Percentiles rank a stretch among this genome's conserved stretches.
Evolutionary conservation across 2,888 invertebrate genomes (phyloP).

Genomic region (Mayetiola destructor): DNA sequence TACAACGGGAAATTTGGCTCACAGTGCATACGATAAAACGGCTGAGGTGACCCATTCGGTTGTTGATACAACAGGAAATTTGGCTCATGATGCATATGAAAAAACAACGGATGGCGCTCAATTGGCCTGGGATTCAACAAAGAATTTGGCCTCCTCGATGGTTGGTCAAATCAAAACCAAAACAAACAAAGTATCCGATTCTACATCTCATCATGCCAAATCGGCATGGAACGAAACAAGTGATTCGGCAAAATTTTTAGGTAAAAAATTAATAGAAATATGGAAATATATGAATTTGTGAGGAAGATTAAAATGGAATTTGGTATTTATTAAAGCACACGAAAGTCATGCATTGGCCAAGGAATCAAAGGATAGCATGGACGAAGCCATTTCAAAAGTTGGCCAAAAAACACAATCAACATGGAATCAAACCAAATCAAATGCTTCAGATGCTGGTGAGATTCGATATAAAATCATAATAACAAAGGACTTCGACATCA

Average conservation of each 20-base stretch:
- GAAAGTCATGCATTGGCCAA: neutral
- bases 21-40: neutral
- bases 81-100: neutral
- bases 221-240: neutral
- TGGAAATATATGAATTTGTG: neutral
- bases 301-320: neutral
- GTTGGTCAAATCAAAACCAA: neutral
- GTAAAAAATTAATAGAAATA: neutral
- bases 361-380: neutral
- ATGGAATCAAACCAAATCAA: conserved; percentile 5
- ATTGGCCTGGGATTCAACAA: neutral
- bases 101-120: neutral
- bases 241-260: neutral
- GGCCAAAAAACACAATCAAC: neutral
- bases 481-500: neutral
- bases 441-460: conserved; percentile 7
- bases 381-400: neutral
- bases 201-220: neutral
- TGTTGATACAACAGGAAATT: neutral
- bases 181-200: neutral
- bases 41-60: neutral
- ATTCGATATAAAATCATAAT: neutral
- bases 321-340: neutral
- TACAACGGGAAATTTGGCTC: neutral
- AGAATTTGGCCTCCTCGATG: neutral